Base-by-base conservation (phyloP, 1,140 invertebrate genomes). In the Drosophila santomea region DNA sequence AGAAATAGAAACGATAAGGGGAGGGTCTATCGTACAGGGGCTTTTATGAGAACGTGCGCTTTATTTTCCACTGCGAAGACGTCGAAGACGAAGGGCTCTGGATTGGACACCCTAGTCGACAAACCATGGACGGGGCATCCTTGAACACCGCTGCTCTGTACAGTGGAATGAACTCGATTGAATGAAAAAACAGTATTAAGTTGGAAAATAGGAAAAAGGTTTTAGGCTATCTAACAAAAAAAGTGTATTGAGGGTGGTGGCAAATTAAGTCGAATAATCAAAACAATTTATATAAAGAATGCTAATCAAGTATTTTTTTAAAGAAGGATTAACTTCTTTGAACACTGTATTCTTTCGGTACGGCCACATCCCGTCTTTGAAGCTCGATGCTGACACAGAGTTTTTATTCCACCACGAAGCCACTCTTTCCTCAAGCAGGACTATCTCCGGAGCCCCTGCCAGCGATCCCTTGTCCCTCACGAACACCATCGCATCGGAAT, bases 31-130 rank as follows among this genome's bases (percentile, higher is more conserved):
- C 68, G 79, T 69, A 60, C 66, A 72, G 79, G 75, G 62, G 74
- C 78, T 86, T 83, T 78, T 88, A 88, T 69, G 73, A 59, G 75
- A 83, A 88, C 77, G 80, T 86, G 79, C 79, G 74, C 79, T 82
- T 76, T 73, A 69, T 83, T 77, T 89, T 79, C 51, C 66, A 71
- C 57, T 60, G 45, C 62, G 36, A 88, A 79, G 79, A 69, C 71
- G 64, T 73, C 64, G 56, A 66, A 67, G 61, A 25, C 45, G 51
- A 23, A 68, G 61, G 36, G 32, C 64, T 57, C 67, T 71, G 15
- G 32, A 64, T 54, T 60, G 77, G 71, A 57, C 50, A 41, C 45
- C 28, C 47, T 20, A 39, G 66, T 39, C 66, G 39, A 15, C 32
- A 25, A 25, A 14, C 45, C 23, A 17, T 23, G 44, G n/a, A 50